Evolutionary conservation across 2,888 invertebrate genomes (phyloP).

Genomic region (Eupithecia subfuscata): DNA sequence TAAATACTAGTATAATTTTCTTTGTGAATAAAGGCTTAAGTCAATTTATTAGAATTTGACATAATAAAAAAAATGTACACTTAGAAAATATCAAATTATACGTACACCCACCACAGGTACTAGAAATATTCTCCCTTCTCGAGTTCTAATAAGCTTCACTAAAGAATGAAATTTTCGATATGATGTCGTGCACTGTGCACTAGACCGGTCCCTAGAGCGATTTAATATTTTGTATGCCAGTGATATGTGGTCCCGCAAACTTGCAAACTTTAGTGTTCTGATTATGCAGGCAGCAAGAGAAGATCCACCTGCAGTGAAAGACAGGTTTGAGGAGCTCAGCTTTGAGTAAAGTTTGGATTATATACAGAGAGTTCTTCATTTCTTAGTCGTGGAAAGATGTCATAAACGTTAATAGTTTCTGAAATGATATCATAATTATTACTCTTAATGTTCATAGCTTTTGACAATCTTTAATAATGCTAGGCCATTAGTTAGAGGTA

Average conservation of each 20-base stretch:
- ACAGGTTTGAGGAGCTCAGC: slow-evolving; percentile 10
- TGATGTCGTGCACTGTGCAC: neutral
- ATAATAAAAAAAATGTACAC: too few relatives aligned
- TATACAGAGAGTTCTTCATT: neutral
- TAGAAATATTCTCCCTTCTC: too few relatives aligned
- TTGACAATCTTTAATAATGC: neutral
- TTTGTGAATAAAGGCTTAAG: too few relatives aligned
- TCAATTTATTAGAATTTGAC: too few relatives aligned
- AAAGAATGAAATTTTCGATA: neutral
- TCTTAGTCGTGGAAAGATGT: neutral
- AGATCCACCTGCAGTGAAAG: slow-evolving; percentile 30
- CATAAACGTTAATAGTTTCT: neutral
- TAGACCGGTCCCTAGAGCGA: neutral
- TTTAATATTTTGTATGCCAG: slow-evolving; percentile 52
- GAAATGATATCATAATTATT: neutral
- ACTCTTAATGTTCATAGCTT: neutral
- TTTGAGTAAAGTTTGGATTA: slow-evolving; percentile 22
- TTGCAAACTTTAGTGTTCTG: slow-evolving; percentile 57
- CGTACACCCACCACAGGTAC: too few relatives aligned
- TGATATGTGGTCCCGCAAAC: slow-evolving; percentile 65
- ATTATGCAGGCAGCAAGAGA: slow-evolving; percentile 58
- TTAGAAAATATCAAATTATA: too few relatives aligned
- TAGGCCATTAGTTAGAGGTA: too few relatives aligned
- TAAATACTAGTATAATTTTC: too few relatives aligned
- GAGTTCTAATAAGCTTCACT: too few relatives aligned